phyloP scores from a whole-genome alignment of 2,797 vertebrate genomes.

The Hippopotamyrus pictus region DNA sequence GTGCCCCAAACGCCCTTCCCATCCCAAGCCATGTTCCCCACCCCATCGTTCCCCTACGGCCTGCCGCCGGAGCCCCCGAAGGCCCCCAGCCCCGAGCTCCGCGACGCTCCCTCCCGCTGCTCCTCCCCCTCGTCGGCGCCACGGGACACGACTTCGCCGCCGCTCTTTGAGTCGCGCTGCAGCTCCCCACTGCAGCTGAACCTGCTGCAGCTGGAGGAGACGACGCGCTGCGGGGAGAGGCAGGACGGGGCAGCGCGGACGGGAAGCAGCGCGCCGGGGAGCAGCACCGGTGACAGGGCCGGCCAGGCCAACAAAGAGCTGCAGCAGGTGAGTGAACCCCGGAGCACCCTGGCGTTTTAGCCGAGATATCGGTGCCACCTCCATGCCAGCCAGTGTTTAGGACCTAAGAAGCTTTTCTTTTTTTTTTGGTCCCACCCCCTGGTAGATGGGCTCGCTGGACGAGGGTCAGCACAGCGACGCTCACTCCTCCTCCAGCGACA shows the following conservation, averaged over 20 bases:
- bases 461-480: constrained; percentile 66
- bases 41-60: constrained; percentile 57
- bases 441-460: constrained; percentile 49
- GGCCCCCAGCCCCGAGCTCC: constrained; percentile 41
- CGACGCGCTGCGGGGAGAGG: constrained; percentile 63
- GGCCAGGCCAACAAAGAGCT: constrained; percentile 41
- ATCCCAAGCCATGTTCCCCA: constrained; percentile 49
- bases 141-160: constrained; percentile 60
- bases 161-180: constrained; percentile 82
- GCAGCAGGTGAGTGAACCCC: constrained; percentile 55
- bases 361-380: neutral
- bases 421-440: neutral
- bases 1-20: constrained; percentile 46
- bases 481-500: constrained; percentile 75
- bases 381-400: neutral
- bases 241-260: constrained; percentile 45
- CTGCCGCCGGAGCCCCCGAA: constrained; percentile 52
- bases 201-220: constrained; percentile 86
- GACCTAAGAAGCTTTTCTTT: neutral
- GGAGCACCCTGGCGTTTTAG: neutral
- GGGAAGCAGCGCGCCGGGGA: neutral
- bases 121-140: constrained; percentile 59
- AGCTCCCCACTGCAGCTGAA: constrained; percentile 90
- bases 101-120: constrained; percentile 56
- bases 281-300: constrained; percentile 7